Conservation (phyloP, 1,140 invertebrate species). For the Brachionus angularis region DNA sequence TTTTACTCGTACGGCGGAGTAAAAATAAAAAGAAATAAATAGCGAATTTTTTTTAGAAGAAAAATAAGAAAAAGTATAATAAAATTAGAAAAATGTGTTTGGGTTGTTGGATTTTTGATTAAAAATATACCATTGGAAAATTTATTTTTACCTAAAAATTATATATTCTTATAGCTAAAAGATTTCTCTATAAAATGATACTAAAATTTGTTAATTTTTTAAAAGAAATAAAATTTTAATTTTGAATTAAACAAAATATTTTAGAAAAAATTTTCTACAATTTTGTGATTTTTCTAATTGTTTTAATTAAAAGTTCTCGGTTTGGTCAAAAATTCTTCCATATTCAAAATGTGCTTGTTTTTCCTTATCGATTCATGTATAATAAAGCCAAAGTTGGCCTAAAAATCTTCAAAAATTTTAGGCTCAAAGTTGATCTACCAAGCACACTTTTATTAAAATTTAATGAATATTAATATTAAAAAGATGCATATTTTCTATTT, state of each 20-base stretch:
- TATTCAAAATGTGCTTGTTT: not conserved
- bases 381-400: not conserved
- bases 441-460: constrained; percentile 14
- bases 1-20: constrained; percentile 31
- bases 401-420: not conserved
- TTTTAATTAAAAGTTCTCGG: not conserved
- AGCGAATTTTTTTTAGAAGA: constrained; percentile 28
- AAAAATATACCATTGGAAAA: not conserved
- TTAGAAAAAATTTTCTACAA: not conserved
- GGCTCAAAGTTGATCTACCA: not conserved
- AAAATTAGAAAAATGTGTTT: constrained; percentile 6
- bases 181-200: constrained; percentile 19
- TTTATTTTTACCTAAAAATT: too few relatives aligned
- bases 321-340: not conserved
- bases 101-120: not conserved
- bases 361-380: constrained; percentile 14
- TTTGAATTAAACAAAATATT: not conserved
- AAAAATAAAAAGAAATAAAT: not conserved
- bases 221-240: not conserved
- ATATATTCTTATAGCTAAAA: not conserved
- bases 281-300: constrained; percentile 27
- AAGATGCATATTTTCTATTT: constrained; percentile 31
- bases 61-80: too few relatives aligned
- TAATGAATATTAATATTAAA: not conserved
- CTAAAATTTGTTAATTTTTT: not conserved